phyloP scores from a whole-genome alignment of 2,888 invertebrate genomes.

The Diaprepes abbreviatus region DNA sequence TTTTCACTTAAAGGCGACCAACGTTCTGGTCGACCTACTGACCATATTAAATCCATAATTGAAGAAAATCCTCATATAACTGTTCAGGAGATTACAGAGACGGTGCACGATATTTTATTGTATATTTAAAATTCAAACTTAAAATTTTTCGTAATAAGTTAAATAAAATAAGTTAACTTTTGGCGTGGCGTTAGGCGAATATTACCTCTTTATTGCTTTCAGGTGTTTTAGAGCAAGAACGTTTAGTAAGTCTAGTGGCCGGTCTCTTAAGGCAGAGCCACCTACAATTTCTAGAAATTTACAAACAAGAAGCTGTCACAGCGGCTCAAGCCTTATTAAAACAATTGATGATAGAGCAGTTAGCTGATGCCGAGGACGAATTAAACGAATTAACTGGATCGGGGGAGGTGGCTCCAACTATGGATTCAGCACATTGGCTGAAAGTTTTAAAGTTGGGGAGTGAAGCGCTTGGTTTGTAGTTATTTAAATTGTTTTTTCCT shows the following conservation, averaged over 20 bases:
- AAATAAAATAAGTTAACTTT: too few relatives aligned
- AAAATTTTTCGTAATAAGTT: too few relatives aligned
- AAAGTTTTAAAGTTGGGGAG: slow-evolving; percentile 63
- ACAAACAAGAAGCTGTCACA: slow-evolving; percentile 88
- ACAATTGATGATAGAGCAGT: slow-evolving; percentile 86
- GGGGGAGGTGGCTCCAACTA: slow-evolving; percentile 64
- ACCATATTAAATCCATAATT: too few relatives aligned
- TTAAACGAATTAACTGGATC: slow-evolving; percentile 71
- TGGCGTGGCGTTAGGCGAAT: too few relatives aligned
- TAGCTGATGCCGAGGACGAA: slow-evolving; percentile 73
- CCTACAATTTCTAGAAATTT: slow-evolving; percentile 88
- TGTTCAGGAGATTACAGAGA: too few relatives aligned
- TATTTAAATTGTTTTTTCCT: neutral
- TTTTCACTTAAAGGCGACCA: too few relatives aligned
- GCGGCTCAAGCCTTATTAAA: slow-evolving; percentile 91
- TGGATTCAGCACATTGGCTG: slow-evolving; percentile 66
- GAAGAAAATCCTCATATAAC: too few relatives aligned
- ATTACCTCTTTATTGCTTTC: slow-evolving; percentile 2
- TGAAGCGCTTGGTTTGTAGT: slow-evolving; percentile 61
- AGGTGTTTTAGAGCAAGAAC: slow-evolving; percentile 83
- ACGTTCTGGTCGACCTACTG: too few relatives aligned
- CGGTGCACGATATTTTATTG: too few relatives aligned
- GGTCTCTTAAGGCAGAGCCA: slow-evolving; percentile 90
- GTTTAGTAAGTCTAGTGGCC: slow-evolving; percentile 75
- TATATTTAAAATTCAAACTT: too few relatives aligned